Evolutionary conservation across 2,113 vertebrate genomes (phyloP), one percentile per base, ranked within the genome.

Genomic region (Cinclus cinclus): DNA sequence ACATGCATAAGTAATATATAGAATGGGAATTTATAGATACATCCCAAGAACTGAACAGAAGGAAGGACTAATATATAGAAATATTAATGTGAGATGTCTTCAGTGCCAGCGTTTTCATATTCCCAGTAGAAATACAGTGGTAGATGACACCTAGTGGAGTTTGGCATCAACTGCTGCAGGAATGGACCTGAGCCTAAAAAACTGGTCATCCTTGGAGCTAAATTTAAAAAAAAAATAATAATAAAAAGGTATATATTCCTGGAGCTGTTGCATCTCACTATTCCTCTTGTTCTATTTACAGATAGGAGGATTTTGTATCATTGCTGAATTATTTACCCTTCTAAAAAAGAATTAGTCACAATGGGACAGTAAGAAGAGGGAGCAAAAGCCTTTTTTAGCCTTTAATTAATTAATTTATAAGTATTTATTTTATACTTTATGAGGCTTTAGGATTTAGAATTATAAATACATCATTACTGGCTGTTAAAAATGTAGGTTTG

Each of bases 91-190:
- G 7, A 80, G 53, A 9, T 14, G 4, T 20, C 5, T 52, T 81
- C 21, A 23, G 56, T 12, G 7, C 58, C 70, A n/a, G 30, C 2
- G 1, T 42, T 78, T 67, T 33, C 37, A 3, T 75, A 42, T 25
- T 82, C 56, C 41, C 49, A 20, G 49, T 65, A 84, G 88, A 94
- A 97, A 91, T 41, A 33, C 62, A 96, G 95, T 15, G n/a, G 56
- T 91, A 89, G 74, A 30, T 67, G 91, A 95, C 95, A 96, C 89
- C 95, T 97, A 88, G 87, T 97, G 96, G 94, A 27, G 27, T 44
- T 52, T 52, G 25, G 6, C 39, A 5, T 73, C 37, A 92, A 95
- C 52, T 91, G 8, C 94, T 91, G 7, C 91, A 90, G 71, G 30
- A 19, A 46, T 20, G 39, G 42, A 6, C n/a, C 9, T 27, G 20